Conservation (phyloP, 2,797 vertebrate genomes). For the Bovichtus variegatus region DNA sequence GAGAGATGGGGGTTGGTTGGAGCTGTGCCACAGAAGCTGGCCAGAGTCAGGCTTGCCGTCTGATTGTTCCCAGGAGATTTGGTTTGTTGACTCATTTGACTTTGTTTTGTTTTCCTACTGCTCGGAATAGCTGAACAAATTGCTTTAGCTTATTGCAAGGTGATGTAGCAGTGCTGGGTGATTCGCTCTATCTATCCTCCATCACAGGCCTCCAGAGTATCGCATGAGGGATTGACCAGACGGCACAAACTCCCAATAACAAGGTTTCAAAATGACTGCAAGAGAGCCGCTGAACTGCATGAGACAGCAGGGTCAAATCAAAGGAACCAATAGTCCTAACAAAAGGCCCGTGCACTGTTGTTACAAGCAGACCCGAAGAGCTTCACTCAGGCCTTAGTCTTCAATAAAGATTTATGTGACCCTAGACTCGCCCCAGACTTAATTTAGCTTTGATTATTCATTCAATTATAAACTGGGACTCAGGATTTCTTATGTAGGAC, state of each 20-base stretch:
- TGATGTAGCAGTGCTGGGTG: conserved; percentile 37
- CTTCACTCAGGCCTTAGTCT: neutral
- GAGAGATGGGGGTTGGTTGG: conserved; percentile 22
- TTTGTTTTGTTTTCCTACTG: conserved; percentile 63
- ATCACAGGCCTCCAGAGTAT: conserved; percentile 29
- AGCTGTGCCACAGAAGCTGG: conserved; percentile 31
- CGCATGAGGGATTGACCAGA: conserved; percentile 43
- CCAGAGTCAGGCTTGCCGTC: conserved; percentile 35
- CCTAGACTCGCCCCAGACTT: neutral
- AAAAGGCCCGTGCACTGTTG: conserved; percentile 13
- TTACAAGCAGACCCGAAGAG: neutral
- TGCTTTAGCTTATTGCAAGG: conserved; percentile 51
- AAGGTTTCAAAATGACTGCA: conserved; percentile 36
- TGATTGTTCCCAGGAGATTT: conserved; percentile 56
- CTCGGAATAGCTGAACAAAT: conserved; percentile 53
- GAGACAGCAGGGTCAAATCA: conserved; percentile 19
- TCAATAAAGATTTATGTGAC: conserved; percentile 20
- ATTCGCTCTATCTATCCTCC: conserved; percentile 29
- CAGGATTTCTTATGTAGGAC: neutral
- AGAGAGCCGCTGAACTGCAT: conserved; percentile 3
- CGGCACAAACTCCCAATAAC: conserved; percentile 29
- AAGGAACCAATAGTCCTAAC: conserved; percentile 2
- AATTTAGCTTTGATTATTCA: conserved; percentile 16
- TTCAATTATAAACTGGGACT: neutral
- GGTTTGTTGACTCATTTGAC: conserved; percentile 72